Evolutionary conservation across 2,888 invertebrate genomes (phyloP).

Genomic region (Catocala nupta): DNA sequence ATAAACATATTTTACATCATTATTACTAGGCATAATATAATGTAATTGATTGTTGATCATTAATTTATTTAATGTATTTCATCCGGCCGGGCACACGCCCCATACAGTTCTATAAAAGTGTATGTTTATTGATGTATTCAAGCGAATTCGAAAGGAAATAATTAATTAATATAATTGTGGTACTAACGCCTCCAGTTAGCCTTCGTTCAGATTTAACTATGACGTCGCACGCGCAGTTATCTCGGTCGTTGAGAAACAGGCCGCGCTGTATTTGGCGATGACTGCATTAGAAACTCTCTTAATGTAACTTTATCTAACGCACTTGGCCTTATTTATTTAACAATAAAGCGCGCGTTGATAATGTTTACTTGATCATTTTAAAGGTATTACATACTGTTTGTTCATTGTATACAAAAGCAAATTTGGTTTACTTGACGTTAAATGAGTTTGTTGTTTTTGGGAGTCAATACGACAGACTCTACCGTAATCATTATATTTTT

Average conservation of each 20-base stretch:
- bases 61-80: slow-evolving; percentile 34
- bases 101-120: slow-evolving; percentile 28
- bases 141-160: slow-evolving; percentile 82
- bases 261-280: slow-evolving; percentile 75
- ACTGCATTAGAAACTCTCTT: slow-evolving; percentile 74
- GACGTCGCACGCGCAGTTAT: slow-evolving; percentile 70
- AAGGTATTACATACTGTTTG: slow-evolving; percentile 36
- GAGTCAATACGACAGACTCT: no score
- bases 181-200: slow-evolving; percentile 81
- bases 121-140: slow-evolving; percentile 62
- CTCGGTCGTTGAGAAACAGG: slow-evolving; percentile 71
- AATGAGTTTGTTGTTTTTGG: no score
- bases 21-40: slow-evolving; percentile 22
- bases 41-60: slow-evolving; percentile 34
- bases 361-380: slow-evolving; percentile 51
- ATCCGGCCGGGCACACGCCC: slow-evolving; percentile 23
- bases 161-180: slow-evolving; percentile 82
- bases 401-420: slow-evolving; percentile 19
- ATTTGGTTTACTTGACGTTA: not conserved
- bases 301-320: slow-evolving; percentile 65
- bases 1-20: slow-evolving; percentile 32
- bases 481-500: no score
- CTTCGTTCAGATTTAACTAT: slow-evolving; percentile 82
- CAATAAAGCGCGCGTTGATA: slow-evolving; percentile 60
- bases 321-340: slow-evolving; percentile 68